A percentile compares a stretch with the other conserved stretches of the same genome.
These are phyloP conservation scores for Caenorhabditis sulstoni DNA, from an alignment of 2,888 invertebrate species.

Conservation along the genomic window DNA sequence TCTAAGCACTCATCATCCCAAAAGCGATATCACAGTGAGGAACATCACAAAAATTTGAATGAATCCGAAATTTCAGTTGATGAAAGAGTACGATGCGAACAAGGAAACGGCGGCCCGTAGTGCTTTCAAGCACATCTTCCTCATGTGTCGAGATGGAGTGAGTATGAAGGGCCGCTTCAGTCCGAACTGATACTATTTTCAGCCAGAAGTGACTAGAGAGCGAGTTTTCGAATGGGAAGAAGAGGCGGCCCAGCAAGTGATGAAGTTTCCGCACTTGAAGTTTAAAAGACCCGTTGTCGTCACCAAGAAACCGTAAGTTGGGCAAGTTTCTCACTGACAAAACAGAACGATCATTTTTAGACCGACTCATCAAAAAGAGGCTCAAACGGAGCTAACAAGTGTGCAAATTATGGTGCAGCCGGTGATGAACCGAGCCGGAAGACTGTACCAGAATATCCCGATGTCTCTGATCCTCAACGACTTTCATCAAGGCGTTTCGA, in stretches of 20 bases:
- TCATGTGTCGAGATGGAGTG: constrained; percentile 58
- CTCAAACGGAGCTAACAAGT: constrained; percentile 23
- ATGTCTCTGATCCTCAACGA: not conserved
- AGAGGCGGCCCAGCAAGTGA: constrained; percentile 23
- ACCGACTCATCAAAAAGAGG: constrained; percentile 4
- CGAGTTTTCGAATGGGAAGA: constrained; percentile 37
- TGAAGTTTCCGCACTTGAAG: constrained; percentile 28
- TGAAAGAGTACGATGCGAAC: constrained; percentile 20
- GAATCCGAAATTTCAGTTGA: constrained; percentile 21
- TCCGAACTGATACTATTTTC: not conserved
- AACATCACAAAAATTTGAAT: not conserved
- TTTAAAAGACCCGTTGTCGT: constrained; percentile 48
- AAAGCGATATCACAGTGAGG: constrained; percentile 24
- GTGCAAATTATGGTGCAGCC: constrained; percentile 18
- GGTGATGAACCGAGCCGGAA: not conserved
- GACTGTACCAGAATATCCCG: constrained; percentile 5
- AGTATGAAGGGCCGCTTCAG: not conserved
- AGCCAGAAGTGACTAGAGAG: constrained; percentile 35
- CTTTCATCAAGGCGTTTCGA: constrained; percentile 9
- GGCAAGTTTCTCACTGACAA: not conserved
- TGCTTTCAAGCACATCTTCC: constrained; percentile 33
- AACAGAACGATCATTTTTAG: constrained; percentile 4
- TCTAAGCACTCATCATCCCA: constrained; percentile 44
- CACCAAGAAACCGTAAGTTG: constrained; percentile 28
- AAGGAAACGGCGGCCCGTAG: constrained; percentile 19